Percentiles rank a stretch among this genome's conserved stretches.
phyloP scores from a whole-genome alignment of 1,140 invertebrate species.

The Atopsyche davidsoni region DNA sequence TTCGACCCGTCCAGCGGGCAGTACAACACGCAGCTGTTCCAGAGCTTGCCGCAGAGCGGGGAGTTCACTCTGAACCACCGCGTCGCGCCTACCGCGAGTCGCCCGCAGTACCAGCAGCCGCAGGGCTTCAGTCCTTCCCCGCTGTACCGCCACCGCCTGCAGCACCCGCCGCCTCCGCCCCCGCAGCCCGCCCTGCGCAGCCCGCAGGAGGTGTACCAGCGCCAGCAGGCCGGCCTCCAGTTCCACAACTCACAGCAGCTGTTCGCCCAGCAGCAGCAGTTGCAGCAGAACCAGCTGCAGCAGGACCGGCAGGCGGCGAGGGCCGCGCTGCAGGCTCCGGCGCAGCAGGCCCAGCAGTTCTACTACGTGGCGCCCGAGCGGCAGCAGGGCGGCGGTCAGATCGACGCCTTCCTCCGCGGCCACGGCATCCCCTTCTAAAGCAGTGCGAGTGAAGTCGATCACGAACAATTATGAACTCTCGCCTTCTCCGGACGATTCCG shows the following conservation, averaged over 20 bases:
- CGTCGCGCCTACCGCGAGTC: conserved; percentile 66
- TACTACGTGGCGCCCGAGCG: conserved; percentile 58
- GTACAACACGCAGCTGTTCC: conserved; percentile 74
- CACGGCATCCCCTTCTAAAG: conserved; percentile 59
- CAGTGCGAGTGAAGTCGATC: conserved; percentile 8
- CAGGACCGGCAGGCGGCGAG: conserved; percentile 44
- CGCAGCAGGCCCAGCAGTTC: conserved; percentile 47
- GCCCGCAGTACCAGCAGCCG: conserved; percentile 43
- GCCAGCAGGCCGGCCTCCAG: conserved; percentile 60
- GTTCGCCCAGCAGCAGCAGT: conserved; percentile 63
- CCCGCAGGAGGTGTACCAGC: conserved; percentile 63
- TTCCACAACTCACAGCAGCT: conserved; percentile 68
- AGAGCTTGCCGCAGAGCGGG: conserved; percentile 66
- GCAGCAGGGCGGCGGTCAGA: conserved; percentile 59
- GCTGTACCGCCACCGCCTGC: conserved; percentile 43
- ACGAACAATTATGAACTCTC: conserved; percentile 25
- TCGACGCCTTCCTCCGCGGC: conserved; percentile 72
- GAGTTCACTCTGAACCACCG: conserved; percentile 65
- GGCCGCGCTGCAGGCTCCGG: conserved; percentile 42
- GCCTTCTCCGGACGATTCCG: neutral
- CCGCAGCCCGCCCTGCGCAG: conserved; percentile 35
- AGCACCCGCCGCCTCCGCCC: conserved; percentile 31
- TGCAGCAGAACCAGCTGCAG: conserved; percentile 52
- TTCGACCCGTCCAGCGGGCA: conserved; percentile 71
- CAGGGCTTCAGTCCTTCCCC: conserved; percentile 40